These are phyloP conservation scores for Rallus crepitans DNA, from an alignment of 2,797 vertebrate species.

Conservation along the genomic window DNA sequence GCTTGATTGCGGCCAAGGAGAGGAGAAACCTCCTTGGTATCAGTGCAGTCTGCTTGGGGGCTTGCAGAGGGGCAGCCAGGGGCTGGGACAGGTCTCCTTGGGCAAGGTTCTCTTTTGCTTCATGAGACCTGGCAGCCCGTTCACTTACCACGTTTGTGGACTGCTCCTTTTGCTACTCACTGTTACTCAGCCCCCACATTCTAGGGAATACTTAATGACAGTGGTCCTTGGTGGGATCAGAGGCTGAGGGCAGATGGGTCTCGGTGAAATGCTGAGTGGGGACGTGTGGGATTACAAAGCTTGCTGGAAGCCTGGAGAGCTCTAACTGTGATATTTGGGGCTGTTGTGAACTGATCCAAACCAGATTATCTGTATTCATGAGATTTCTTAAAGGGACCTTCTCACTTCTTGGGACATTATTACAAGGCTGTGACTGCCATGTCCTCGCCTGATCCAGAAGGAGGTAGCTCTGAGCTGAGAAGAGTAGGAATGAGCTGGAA, in stretches of 20 bases:
- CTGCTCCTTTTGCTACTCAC: fast-evolving
- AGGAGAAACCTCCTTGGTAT: not conserved
- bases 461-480: not conserved
- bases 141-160: fast-evolving
- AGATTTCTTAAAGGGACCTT: not conserved
- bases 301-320: not conserved
- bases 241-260: not conserved
- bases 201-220: not conserved
- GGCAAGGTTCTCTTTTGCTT: not conserved
- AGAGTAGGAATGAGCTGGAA: not conserved
- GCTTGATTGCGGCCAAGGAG: not conserved
- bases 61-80: not conserved
- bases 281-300: not conserved
- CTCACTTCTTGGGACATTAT: not conserved
- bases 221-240: not conserved
- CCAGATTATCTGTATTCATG: not conserved
- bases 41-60: not conserved
- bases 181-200: fast-evolving
- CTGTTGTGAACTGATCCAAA: constrained; percentile 13
- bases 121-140: not conserved
- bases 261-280: not conserved
- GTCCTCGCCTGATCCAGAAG: not conserved
- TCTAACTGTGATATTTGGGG: not conserved
- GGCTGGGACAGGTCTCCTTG: not conserved
- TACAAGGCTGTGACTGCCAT: fast-evolving